Conservation (phyloP, 37 sponge, comb jelly and placozoan species). For the Chondrilla cf. caribensis region DNA sequence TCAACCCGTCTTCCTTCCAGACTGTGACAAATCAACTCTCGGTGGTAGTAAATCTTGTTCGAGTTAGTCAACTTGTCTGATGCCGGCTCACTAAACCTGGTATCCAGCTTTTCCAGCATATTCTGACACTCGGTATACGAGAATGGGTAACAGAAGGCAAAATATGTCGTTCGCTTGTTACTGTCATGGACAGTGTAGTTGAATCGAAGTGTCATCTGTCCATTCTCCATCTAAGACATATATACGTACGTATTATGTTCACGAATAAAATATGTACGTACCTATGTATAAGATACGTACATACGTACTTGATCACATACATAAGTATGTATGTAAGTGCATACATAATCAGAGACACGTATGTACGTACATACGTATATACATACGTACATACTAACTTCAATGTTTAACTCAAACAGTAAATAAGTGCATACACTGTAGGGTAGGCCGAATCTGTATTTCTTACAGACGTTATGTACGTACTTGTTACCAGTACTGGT, state of each 20-base stretch:
- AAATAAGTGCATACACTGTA: too few species aligned
- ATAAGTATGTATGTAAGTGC: slow-evolving; percentile 14
- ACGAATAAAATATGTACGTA: too few species aligned
- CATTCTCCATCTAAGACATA: slow-evolving; percentile 52
- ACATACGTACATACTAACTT: slow-evolving; percentile 13
- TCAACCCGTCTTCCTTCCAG: slow-evolving; percentile 83
- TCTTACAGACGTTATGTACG: too few species aligned
- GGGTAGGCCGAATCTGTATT: too few species aligned
- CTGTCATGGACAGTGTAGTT: slow-evolving; percentile 51
- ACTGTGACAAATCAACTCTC: slow-evolving; percentile 67
- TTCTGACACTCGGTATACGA: slow-evolving; percentile 85
- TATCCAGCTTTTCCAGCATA: slow-evolving; percentile 51
- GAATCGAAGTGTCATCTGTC: slow-evolving; percentile 71
- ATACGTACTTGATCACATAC: slow-evolving; percentile 11
- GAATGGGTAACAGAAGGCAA: slow-evolving; percentile 94
- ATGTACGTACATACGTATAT: slow-evolving; percentile 18
- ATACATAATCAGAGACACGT: slow-evolving; percentile 23
- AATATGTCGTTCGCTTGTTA: slow-evolving; percentile 63
- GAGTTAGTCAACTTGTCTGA: neutral
- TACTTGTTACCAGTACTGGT: too few species aligned
- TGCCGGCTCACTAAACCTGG: neutral
- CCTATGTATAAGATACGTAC: neutral
- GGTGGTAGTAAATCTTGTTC: slow-evolving; percentile 81
- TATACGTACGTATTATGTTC: too few species aligned
- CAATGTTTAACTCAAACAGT: too few species aligned